phyloP scores from a whole-genome alignment of 2,888 invertebrate species.

The Leucophenga maculata region DNA sequence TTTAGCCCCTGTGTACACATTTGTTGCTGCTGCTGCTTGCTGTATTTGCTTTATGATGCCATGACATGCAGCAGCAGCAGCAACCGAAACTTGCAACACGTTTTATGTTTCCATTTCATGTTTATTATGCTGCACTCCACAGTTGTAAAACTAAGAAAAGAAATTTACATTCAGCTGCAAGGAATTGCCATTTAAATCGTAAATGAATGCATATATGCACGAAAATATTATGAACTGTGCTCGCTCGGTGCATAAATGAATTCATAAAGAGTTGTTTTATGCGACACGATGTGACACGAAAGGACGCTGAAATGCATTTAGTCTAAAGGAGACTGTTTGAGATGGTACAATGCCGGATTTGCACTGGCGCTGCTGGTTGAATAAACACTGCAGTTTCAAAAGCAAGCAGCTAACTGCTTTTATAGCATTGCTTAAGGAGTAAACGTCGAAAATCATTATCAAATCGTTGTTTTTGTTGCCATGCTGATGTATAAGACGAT shows the following conservation, averaged over 20 bases:
- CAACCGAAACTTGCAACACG: not conserved
- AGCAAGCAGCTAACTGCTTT: too few species aligned
- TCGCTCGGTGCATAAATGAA: not conserved
- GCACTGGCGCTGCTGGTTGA: too few species aligned
- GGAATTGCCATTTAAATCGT: slow-evolving; percentile 8
- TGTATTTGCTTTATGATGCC: not conserved
- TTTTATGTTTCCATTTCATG: slow-evolving; percentile 15
- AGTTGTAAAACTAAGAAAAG: slow-evolving; percentile 8
- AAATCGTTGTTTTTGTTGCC: too few species aligned
- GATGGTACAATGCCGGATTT: too few species aligned
- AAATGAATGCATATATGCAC: not conserved
- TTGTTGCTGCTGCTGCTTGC: not conserved
- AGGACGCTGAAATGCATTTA: too few species aligned
- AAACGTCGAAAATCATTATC: too few species aligned
- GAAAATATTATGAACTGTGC: too few species aligned
- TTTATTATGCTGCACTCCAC: slow-evolving; percentile 6
- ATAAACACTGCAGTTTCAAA: too few species aligned
- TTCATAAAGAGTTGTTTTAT: not conserved
- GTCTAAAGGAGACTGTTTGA: too few species aligned
- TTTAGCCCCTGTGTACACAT: too few species aligned
- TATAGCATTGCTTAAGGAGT: too few species aligned
- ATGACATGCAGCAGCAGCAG: slow-evolving; percentile 5
- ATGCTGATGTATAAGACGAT: too few species aligned
- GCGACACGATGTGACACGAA: not conserved
- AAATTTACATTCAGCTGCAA: slow-evolving; percentile 8